phyloP scores from a whole-genome alignment of 2,888 invertebrate species.

The Alcis repandata region DNA sequence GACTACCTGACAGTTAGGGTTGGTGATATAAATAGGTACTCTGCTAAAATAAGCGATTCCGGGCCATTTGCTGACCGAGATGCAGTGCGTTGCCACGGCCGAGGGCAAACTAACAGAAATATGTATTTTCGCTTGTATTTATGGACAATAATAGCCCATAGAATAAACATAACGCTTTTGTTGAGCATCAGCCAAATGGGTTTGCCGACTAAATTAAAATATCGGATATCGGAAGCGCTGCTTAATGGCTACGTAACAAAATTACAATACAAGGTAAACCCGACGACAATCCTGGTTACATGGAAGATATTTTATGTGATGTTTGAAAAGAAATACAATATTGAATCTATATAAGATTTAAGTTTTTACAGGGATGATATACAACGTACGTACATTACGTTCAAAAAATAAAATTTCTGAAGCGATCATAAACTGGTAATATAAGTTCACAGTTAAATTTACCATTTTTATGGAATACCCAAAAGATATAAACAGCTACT shows the following conservation, averaged over 20 bases:
- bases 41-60: conserved; percentile 65
- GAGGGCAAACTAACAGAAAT: conserved; percentile 36
- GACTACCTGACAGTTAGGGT: conserved; percentile 61
- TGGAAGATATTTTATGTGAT: too few relatives aligned
- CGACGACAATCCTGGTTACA: neutral
- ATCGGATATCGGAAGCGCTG: conserved; percentile 50
- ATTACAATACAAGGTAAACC: neutral
- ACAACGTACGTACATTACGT: too few relatives aligned
- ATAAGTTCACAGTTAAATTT: conserved; percentile 13
- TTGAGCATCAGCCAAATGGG: conserved; percentile 37
- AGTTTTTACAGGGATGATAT: too few relatives aligned
- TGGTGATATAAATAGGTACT: conserved; percentile 69
- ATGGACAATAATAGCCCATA: conserved; percentile 17
- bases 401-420: neutral
- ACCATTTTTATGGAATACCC: conserved; percentile 22
- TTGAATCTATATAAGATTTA: too few relatives aligned
- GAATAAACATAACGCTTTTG: conserved; percentile 18
- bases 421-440: conserved; percentile 9
- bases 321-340: too few relatives aligned
- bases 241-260: neutral
- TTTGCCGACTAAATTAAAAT: conserved; percentile 45
- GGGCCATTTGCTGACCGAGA: conserved; percentile 66
- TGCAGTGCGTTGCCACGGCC: conserved; percentile 64
- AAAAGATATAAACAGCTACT: conserved; percentile 22
- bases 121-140: neutral